A percentile compares a stretch with the other conserved stretches of the same genome.
Evolutionary conservation across 2,113 vertebrate species (phyloP).

Genomic region (Delphinus delphis): DNA sequence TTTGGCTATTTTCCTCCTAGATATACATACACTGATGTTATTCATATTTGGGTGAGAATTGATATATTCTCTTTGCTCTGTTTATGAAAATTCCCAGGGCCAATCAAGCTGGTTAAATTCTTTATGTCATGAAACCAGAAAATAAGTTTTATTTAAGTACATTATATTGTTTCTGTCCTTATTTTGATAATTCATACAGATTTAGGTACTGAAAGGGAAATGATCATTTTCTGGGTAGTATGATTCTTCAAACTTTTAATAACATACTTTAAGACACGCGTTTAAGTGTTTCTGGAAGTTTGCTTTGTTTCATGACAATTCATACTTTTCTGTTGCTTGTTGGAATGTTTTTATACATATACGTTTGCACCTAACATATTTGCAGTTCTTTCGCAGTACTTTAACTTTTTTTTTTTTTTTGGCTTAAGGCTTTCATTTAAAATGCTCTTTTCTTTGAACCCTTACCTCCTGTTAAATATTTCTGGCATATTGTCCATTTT

Average conservation of each 20-base stretch:
- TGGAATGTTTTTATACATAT: conserved; percentile 75
- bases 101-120: background rate
- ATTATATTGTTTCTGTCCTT: conserved; percentile 24
- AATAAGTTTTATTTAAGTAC: conserved; percentile 12
- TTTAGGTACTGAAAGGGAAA: background rate
- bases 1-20: background rate
- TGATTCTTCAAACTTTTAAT: background rate
- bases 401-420: conserved; percentile 79
- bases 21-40: background rate
- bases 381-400: conserved; percentile 79
- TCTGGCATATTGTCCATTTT: conserved; percentile 78
- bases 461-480: conserved; percentile 73
- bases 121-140: background rate
- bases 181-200: background rate
- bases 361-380: conserved; percentile 83
- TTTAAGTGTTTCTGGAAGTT: conserved; percentile 56
- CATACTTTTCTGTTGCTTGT: conserved; percentile 83
- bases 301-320: conserved; percentile 77
- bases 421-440: conserved; percentile 78
- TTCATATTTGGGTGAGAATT: background rate
- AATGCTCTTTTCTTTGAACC: conserved; percentile 65
- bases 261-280: conserved; percentile 33
- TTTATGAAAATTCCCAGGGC: conserved; percentile 2
- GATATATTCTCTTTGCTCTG: background rate
- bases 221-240: background rate